A percentile compares a stretch with the other conserved stretches of the same genome.
Conservation (phyloP, 2,888 invertebrate genomes). For the Colletes collaris region DNA sequence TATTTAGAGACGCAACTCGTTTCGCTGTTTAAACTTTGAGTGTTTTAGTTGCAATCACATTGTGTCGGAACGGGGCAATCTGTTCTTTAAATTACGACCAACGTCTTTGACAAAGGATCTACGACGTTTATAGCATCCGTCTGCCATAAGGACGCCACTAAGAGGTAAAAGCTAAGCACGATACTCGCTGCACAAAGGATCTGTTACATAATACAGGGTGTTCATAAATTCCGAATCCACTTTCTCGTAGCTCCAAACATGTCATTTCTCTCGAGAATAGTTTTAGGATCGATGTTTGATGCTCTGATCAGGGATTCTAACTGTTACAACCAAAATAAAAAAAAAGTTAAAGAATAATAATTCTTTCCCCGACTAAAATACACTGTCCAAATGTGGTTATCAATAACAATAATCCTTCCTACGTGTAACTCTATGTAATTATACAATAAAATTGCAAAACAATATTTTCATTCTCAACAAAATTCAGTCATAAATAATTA, state of each 20-base stretch:
- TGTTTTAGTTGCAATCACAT: slow-evolving; percentile 10
- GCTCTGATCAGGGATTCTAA: too few relatives aligned
- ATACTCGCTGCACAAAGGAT: slow-evolving; percentile 22
- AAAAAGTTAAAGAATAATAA: too few relatives aligned
- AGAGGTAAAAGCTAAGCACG: slow-evolving; percentile 25
- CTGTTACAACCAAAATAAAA: too few relatives aligned
- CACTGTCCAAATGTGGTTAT: too few relatives aligned
- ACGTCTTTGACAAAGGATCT: slow-evolving; percentile 40
- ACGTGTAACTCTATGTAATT: too few relatives aligned
- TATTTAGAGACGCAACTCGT: background rate
- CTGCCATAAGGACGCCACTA: slow-evolving; percentile 9
- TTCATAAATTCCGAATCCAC: slow-evolving; percentile 37
- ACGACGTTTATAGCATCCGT: slow-evolving; percentile 30
- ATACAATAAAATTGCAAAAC: too few relatives aligned
- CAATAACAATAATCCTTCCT: too few relatives aligned
- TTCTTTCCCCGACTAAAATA: too few relatives aligned
- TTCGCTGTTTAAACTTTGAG: background rate
- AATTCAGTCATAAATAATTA: too few relatives aligned
- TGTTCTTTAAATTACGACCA: slow-evolving; percentile 50
- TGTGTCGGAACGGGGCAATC: slow-evolving; percentile 25
- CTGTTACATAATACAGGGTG: slow-evolving; percentile 35
- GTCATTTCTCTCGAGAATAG: background rate
- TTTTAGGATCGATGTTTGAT: too few relatives aligned
- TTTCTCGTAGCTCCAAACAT: background rate
- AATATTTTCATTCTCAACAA: too few relatives aligned